Percentiles rank a stretch among this genome's conserved stretches.
phyloP scores from a whole-genome alignment of 2,113 vertebrate genomes.

The Rynchops niger region DNA sequence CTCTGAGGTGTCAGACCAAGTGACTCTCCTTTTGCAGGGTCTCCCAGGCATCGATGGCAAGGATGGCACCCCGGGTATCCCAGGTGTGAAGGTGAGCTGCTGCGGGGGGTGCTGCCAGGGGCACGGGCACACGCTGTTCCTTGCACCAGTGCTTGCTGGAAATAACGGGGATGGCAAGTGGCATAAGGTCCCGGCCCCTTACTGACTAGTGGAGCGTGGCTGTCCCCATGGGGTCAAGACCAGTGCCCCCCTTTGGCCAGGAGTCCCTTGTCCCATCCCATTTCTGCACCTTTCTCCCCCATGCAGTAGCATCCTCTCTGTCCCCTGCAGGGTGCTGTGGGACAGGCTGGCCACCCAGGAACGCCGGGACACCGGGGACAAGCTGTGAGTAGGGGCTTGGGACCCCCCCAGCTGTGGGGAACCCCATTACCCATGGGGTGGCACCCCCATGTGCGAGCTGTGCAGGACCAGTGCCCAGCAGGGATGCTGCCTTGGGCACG shows the following conservation, averaged over 20 bases:
- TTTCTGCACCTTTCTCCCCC: background rate
- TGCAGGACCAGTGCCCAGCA: background rate
- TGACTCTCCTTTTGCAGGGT: slow-evolving; percentile 73
- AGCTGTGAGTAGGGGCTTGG: slow-evolving; percentile 80
- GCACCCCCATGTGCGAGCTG: accelerated
- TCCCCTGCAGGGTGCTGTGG: slow-evolving; percentile 79
- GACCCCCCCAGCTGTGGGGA: accelerated
- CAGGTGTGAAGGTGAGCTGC: slow-evolving; percentile 87
- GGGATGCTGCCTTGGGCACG: background rate
- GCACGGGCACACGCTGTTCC: accelerated
- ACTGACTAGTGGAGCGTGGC: background rate
- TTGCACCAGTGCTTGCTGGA: background rate
- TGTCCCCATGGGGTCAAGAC: accelerated
- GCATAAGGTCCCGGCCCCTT: accelerated
- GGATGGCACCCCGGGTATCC: slow-evolving; percentile 90
- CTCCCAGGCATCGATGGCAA: slow-evolving; percentile 96
- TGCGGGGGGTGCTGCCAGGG: background rate
- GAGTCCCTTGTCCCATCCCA: background rate
- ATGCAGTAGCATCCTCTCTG: background rate
- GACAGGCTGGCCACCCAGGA: slow-evolving; percentile 85
- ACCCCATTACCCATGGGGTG: background rate
- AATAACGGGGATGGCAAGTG: accelerated
- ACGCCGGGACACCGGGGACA: slow-evolving; percentile 86
- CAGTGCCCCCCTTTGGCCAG: accelerated
- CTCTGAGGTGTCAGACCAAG: accelerated